Evolutionary conservation across 2,113 vertebrate genomes (phyloP).

Genomic region (Nipponia nippon): DNA sequence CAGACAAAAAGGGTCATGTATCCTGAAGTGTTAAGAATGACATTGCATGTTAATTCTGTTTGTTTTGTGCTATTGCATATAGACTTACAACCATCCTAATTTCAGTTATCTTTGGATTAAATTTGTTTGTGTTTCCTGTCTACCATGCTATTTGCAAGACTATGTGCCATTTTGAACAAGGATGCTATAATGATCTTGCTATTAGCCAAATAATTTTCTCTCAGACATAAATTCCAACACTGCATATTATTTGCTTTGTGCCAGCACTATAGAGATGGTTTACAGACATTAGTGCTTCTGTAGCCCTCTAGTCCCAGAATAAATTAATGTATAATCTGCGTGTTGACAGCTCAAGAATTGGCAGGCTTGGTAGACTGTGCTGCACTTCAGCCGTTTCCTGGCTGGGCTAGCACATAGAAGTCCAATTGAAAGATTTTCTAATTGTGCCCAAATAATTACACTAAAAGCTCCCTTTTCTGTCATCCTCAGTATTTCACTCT

Average conservation of each 20-base stretch:
- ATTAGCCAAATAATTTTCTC: conserved; percentile 24
- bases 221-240: background rate
- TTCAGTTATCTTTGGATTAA: background rate
- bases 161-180: conserved; percentile 19
- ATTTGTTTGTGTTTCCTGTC: background rate
- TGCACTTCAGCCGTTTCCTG: background rate
- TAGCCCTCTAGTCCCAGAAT: background rate
- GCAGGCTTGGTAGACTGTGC: background rate
- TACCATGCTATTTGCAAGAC: background rate
- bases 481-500: background rate
- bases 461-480: background rate
- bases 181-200: background rate
- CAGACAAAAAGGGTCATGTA: background rate
- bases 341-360: background rate
- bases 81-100: background rate
- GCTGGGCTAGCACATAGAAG: background rate
- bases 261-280: background rate
- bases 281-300: conserved; percentile 3
- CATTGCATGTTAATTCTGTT: background rate
- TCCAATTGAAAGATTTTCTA: background rate
- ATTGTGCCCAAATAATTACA: background rate
- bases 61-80: background rate
- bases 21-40: background rate
- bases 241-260: background rate
- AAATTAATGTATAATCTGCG: conserved; percentile 22